phyloP scores from a whole-genome alignment of 2,113 vertebrate species.

The Zosterops borbonicus region DNA sequence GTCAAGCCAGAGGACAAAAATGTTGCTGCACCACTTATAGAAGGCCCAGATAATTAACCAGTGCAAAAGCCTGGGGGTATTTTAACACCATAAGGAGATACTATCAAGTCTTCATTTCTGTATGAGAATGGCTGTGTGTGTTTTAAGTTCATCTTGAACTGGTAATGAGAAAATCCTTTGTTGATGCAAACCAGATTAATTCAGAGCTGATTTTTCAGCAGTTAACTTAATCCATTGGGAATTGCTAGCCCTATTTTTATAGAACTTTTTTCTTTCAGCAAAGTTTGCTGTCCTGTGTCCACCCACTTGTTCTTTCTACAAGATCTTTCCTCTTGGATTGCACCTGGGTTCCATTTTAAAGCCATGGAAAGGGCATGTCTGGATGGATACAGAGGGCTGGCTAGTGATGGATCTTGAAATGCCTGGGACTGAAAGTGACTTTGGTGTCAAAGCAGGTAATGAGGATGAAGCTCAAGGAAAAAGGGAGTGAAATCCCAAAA shows the following conservation, averaged over 20 bases:
- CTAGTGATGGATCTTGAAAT: neutral
- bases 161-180: neutral
- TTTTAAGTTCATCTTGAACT: neutral
- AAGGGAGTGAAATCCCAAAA: neutral
- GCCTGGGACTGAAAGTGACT: neutral
- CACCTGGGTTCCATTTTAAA: neutral
- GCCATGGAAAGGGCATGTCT: neutral
- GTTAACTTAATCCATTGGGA: neutral
- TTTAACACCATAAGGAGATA: neutral
- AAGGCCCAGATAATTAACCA: neutral
- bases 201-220: neutral
- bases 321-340: neutral
- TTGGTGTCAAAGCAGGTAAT: neutral
- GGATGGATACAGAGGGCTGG: neutral
- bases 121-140: neutral
- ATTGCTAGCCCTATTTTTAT: neutral
- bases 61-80: neutral
- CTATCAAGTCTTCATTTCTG: neutral
- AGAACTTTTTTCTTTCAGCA: neutral
- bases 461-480: neutral
- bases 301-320: neutral
- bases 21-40: neutral
- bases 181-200: neutral
- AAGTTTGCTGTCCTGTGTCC: neutral
- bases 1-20: neutral